phyloP scores from a whole-genome alignment of 2,888 invertebrate species.

The Gastrophysa polygoni region DNA sequence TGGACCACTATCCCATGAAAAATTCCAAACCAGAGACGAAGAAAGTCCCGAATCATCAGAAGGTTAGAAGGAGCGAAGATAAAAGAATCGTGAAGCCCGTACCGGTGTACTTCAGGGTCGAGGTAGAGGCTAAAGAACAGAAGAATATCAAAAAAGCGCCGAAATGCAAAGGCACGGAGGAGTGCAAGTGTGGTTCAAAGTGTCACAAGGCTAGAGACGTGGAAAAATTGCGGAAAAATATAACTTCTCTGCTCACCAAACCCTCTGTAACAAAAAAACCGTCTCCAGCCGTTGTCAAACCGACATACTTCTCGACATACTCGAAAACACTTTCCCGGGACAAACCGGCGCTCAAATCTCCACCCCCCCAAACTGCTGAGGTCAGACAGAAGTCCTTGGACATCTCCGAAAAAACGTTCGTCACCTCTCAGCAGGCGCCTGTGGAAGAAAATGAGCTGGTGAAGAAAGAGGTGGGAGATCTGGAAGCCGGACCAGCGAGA shows the following conservation, averaged over 20 bases:
- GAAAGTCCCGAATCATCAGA: constrained; percentile 16
- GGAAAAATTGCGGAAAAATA: constrained; percentile 11
- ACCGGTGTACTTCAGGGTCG: constrained; percentile 33
- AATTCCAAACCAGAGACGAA: constrained; percentile 23
- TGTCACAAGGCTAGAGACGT: constrained; percentile 2
- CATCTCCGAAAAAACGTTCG: background rate
- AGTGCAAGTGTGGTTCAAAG: constrained; percentile 20
- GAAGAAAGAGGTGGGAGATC: too few species aligned
- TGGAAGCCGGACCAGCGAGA: too few species aligned
- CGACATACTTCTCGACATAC: too few species aligned
- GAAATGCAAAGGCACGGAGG: constrained; percentile 13
- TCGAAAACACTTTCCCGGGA: background rate
- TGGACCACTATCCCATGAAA: constrained; percentile 37
- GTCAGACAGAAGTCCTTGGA: background rate
- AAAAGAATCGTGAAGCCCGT: constrained; percentile 15
- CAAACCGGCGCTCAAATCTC: background rate
- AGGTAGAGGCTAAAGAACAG: constrained; percentile 19
- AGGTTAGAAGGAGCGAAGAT: constrained; percentile 10
- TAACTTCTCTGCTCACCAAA: constrained; percentile 11
- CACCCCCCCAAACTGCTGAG: background rate
- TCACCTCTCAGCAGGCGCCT: background rate
- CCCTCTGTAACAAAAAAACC: background rate
- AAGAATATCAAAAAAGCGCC: constrained; percentile 14
- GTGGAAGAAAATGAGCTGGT: background rate
- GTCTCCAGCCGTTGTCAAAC: too few species aligned